These are phyloP conservation scores for Chaitophorus viminalis DNA, from an alignment of 2,888 invertebrate species.

Conservation along the genomic window DNA sequence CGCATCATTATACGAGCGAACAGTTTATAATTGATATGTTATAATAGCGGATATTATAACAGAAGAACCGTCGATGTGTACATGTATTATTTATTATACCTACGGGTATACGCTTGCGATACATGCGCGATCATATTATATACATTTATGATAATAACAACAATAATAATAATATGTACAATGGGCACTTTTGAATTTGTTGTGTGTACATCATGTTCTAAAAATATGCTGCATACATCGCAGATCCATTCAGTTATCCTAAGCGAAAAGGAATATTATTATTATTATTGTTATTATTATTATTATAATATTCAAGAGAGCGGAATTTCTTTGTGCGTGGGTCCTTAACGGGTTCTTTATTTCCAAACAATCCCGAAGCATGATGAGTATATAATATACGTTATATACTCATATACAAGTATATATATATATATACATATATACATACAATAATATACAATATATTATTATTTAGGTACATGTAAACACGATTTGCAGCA, in stretches of 20 bases:
- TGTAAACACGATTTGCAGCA: background rate
- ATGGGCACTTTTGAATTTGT: background rate
- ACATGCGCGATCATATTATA: background rate
- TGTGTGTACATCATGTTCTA: background rate
- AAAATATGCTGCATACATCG: background rate
- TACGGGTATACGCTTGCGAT: too few relatives aligned
- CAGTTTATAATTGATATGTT: too few relatives aligned
- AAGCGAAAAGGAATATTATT: background rate
- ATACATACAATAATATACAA: background rate
- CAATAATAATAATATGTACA: background rate
- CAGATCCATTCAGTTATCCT: background rate
- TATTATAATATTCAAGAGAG: conserved; percentile 13
- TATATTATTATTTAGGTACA: too few relatives aligned
- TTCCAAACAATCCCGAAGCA: too few relatives aligned
- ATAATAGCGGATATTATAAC: too few relatives aligned
- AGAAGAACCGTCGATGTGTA: too few relatives aligned
- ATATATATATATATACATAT: background rate
- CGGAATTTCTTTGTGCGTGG: conserved; percentile 14
- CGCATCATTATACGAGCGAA: too few relatives aligned
- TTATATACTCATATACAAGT: too few relatives aligned
- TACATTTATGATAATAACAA: background rate
- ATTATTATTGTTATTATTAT: too few relatives aligned
- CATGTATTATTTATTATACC: too few relatives aligned
- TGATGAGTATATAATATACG: too few relatives aligned
- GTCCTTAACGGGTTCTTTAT: background rate